These are phyloP conservation scores for Dipodomys stephensi DNA, from an alignment of 2,113 vertebrate species.

Conservation along the genomic window DNA sequence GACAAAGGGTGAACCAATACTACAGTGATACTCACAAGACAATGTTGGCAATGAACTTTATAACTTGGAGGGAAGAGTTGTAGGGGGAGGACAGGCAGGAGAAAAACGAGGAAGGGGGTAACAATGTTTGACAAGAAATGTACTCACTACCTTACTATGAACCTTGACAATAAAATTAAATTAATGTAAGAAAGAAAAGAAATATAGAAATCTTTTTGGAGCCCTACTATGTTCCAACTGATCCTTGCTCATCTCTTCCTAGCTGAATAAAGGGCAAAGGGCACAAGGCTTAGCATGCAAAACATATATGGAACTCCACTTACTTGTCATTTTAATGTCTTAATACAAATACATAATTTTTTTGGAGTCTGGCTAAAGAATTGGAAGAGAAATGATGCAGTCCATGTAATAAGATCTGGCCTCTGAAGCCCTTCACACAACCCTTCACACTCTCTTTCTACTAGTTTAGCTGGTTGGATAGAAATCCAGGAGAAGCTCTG, in stretches of 20 bases:
- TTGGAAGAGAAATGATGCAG: not conserved
- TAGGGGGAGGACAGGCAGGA: too few species aligned
- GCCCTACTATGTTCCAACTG: not conserved
- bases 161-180: too few species aligned
- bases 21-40: too few species aligned
- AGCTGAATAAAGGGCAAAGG: not conserved
- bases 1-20: too few species aligned
- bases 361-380: not conserved
- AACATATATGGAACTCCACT: not conserved
- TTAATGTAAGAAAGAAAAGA: not conserved
- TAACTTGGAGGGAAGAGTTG: too few species aligned
- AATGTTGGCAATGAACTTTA: too few species aligned
- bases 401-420: not conserved
- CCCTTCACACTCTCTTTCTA: not conserved
- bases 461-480: not conserved
- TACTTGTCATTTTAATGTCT: not conserved
- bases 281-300: not conserved
- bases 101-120: too few species aligned
- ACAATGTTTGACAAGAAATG: too few species aligned
- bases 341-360: not conserved
- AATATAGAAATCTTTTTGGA: not conserved
- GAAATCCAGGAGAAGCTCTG: not conserved
- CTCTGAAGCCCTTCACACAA: not conserved
- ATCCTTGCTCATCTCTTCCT: not conserved
- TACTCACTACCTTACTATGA: too few species aligned